Evolutionary conservation across 2,113 vertebrate genomes (phyloP), one percentile per base, ranked within the genome.

Genomic region (Forbesichthys agassizii): DNA sequence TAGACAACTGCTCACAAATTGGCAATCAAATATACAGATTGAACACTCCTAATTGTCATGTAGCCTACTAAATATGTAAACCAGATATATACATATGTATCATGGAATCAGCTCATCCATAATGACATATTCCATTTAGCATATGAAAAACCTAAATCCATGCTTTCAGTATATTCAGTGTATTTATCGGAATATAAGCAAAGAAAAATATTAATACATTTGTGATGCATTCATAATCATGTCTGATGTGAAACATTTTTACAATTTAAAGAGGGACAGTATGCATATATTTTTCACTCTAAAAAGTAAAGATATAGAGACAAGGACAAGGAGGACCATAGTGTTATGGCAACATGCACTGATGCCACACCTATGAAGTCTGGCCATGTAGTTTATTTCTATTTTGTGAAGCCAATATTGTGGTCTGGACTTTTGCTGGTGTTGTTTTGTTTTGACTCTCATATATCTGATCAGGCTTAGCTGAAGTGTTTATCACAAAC

Each of bases 331-430:
- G 69, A 73, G 71, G 62, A 36, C 62, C 63, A 55, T 42, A 56
- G 54, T 65, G 74, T 73, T 73, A 76, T 63, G 13, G 68, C 53
- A 71, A 47, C 75, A 60, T 79, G 46, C 61, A 71, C 33, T 49
- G 61, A 68, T 46, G 47, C 10, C 11, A 33, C 33, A 51, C 71
- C 71, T 69, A 42, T 62, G 75, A 78, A 33, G 61, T 56, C 51
- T 61, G 79, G 73, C 73, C 48, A 71, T 64, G 68, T 69, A 64
- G 64, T 67, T 52, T 71, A 61, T 79, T 78, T 84, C 79, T 58
- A 56, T 73, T 85, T 86, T 76, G 83, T 64, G 14, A 66, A 53
- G 51, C 63, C 77, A 85, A 81, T 71, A 68, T 76, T 80, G 62
- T 9, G 9, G 48, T 51, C 58, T 78, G 71, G 64, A 62, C 80